These are phyloP conservation scores for Dolichallabes microphthalmus DNA, from an alignment of 2,113 vertebrate species.

Conservation along the genomic window DNA sequence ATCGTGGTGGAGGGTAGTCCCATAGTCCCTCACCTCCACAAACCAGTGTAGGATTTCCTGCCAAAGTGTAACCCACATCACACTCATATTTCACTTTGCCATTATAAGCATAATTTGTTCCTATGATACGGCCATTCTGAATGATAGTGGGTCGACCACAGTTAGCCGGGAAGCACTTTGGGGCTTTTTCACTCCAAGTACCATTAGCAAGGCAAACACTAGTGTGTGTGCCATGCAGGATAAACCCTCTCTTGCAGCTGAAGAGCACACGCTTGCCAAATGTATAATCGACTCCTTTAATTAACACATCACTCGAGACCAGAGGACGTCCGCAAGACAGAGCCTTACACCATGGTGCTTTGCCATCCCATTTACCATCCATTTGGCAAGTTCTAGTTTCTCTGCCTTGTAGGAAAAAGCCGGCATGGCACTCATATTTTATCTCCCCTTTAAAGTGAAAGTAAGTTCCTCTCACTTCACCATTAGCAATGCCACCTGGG, in stretches of 20 bases:
- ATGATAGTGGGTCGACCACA: slow-evolving; percentile 73
- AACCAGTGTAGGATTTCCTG: slow-evolving; percentile 66
- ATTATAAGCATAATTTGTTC: slow-evolving; percentile 77
- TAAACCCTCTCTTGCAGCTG: slow-evolving; percentile 79
- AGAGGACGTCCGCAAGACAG: slow-evolving; percentile 80
- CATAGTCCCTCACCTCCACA: slow-evolving; percentile 84
- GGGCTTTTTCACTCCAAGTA: slow-evolving; percentile 81
- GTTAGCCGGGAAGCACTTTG: slow-evolving; percentile 72
- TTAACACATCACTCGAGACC: slow-evolving; percentile 67
- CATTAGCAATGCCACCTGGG: slow-evolving; percentile 74
- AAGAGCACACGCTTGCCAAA: slow-evolving; percentile 77
- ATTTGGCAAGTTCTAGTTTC: slow-evolving; percentile 78
- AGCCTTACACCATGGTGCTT: slow-evolving; percentile 80
- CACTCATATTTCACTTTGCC: slow-evolving; percentile 81
- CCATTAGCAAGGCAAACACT: slow-evolving; percentile 84
- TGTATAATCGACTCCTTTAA: slow-evolving; percentile 75
- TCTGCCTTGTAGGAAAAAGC: slow-evolving; percentile 80
- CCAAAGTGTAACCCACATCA: slow-evolving; percentile 79
- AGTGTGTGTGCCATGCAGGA: slow-evolving; percentile 73
- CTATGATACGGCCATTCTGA: slow-evolving; percentile 71
- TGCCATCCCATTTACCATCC: slow-evolving; percentile 79
- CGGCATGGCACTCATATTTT: slow-evolving; percentile 79
- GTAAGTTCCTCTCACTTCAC: slow-evolving; percentile 70
- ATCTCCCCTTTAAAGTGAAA: slow-evolving; percentile 74
- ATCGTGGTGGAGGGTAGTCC: slow-evolving; percentile 79